Base-by-base conservation (phyloP, 2,113 vertebrate genomes). In the Neolamprologus hecqui region DNA sequence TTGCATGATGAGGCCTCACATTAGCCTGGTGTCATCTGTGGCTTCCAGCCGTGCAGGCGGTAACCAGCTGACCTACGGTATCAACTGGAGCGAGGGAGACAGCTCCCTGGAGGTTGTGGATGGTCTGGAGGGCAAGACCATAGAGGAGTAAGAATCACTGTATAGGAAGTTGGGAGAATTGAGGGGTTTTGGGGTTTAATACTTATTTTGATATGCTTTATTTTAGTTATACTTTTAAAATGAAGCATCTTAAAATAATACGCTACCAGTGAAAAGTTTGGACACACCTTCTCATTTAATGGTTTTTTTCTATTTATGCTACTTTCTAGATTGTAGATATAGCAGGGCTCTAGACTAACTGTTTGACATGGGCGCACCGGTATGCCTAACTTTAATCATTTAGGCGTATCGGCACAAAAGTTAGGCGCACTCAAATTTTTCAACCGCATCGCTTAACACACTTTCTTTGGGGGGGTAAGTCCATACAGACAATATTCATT, bases 21-120 rank as follows among this genome's bases (percentile, higher is more conserved):
- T 97, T 86, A 96, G 94, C 87, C 93, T 98, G 90, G 97, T 97
- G 35, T 93, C 97, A 0, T 90, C 96, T 81, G 95, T 96, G 49
- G 75, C 92, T 1, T 84, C 94, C 6, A 19, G 7, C 70, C 26
- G 3, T 35, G 1, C 15, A 26, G 90, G 83, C 70, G 84, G 65
- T 6, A 82, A 35, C 9, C 94, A 90, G 21, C 86, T 89, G 12
- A 95, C 90, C 1, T 91, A 97, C 23, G 95, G 97, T 86, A 70
- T 99, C 90, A 99, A 99, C 84, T 99, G 99, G 98, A 97, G 96
- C 0, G 94, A 97, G 63, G 97, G 97, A 40, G 98, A 99, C 85
- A 6, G 88, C 49, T 97, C 96, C 2, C 26, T 98, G 89, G 98
- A 99, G 84, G 95, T 97, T 40, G 97, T 99, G 90, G 97, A 99